Evolutionary conservation across 2,888 invertebrate species (phyloP), one percentile per base, ranked within the genome.

Genomic region (Actias luna): DNA sequence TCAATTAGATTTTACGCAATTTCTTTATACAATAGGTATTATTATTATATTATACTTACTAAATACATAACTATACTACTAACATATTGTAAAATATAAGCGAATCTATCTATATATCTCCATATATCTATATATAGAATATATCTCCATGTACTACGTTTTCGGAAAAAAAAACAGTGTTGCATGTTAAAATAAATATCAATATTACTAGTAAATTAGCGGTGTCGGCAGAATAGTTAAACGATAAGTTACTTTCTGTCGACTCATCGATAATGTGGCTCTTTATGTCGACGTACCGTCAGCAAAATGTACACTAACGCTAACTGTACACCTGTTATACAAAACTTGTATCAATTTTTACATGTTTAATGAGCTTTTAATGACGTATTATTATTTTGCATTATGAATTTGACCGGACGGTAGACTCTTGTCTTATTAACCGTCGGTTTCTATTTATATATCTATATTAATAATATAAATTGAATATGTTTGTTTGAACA

Each of bases 191-290:
- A 61, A 61, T 61, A 61, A 61, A 57, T 39, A 61, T 60, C 60
- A 61, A 61, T 61, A 65, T 50, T 46, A 14, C 12, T 46, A 58
- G 62, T 61, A 68, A 72, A 69, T 70, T 65, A 70, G 63, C 60
- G 25, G 62, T 66, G 66, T 65, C 60, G 50, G 61, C 27, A 55
- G 60, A 64, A 58, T 22, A 64, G 58, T 42, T 64, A 67, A 64
- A 67, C 65, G 65, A 65, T 63, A 61, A 50, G 42, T 46, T 58
- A 62, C 55, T 69, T 70, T 70, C 64, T 71, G 69, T 67, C 61
- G 68, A 67, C 22, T 66, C 65, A 70, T 67, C 65, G 57, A 63
- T 63, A 50, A 50, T 65, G 50, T 59, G 59, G 61, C 36, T 58
- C 39, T 52, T 59, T 39, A n/a, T 36, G 10, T 12, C 18, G 25